Evolutionary conservation across 1,140 invertebrate species (phyloP), one percentile per base, ranked within the genome.

Genomic region (Eurosta solidaginis): DNA sequence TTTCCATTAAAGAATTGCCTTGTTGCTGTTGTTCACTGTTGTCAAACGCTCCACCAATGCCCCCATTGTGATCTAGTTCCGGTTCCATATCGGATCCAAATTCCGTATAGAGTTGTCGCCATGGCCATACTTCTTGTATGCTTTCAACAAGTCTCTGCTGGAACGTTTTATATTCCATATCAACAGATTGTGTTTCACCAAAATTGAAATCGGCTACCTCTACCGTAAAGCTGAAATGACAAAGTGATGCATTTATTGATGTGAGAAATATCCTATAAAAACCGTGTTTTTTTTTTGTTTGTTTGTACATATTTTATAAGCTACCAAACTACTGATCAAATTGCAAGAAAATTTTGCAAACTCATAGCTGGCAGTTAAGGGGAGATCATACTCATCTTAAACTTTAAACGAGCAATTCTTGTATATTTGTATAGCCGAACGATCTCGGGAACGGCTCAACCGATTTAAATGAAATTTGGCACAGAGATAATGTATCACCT

Each of bases 141-240:
- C 94, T 94, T 80, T 95, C 94, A 33, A 92, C 88, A 2, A 96
- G 89, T 52, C 95, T 89, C 82, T 96, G 94, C 5, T 90, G 90
- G 83, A 96, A 96, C 27, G 94, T 95, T 89, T 95, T 96, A 82
- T 96, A 96, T 80, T 95, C 94, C 86, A 95, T 90, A 78, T 96
- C 93, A 10, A 91, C 90, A 44, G 89, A 90, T 85, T 91, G 91
- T 29, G 87, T 89, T 80, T 94, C 92, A 1, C 94, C 93, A 85
- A 96, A 96, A 87, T 96, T 94, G 83, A 96, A 96, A 84, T 96
- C 93, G 0, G 95, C 95, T 2, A 96, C 94, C 89, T 96, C 95
- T 20, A 96, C 90, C 1, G 90, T 93, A 82, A 93, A 94, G 81
- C 94, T 93, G 83, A 3, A 12, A 2, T n/a, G 3, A 54, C 87